phyloP scores from a whole-genome alignment of 1,140 invertebrate genomes.

The Globodera ellingtonae region DNA sequence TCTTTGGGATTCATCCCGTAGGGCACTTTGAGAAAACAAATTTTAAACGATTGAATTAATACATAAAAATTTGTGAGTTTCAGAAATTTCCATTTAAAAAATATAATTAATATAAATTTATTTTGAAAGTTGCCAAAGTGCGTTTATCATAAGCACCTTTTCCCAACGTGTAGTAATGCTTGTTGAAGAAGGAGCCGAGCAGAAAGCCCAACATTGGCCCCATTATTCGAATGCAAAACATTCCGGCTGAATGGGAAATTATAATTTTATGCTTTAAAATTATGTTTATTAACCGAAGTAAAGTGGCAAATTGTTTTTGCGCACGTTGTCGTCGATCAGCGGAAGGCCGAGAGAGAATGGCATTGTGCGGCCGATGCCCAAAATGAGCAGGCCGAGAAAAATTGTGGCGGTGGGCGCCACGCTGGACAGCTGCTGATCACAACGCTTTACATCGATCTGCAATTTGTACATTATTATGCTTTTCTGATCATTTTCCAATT shows the following conservation, averaged over 20 bases:
- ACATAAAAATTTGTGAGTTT: no score
- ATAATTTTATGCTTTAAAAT: slow-evolving; percentile 5
- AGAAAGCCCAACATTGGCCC: slow-evolving; percentile 62
- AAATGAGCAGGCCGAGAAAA: slow-evolving; percentile 56
- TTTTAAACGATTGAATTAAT: slow-evolving; percentile 34
- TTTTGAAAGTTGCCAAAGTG: no score
- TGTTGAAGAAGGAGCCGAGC: slow-evolving; percentile 60
- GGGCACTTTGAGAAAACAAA: slow-evolving; percentile 23
- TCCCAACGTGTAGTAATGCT: slow-evolving; percentile 61
- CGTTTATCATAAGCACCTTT: slow-evolving; percentile 42
- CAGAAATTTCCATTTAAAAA: no score
- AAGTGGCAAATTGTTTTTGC: slow-evolving; percentile 57
- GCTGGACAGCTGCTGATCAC: slow-evolving; percentile 49
- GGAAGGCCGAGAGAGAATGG: slow-evolving; percentile 63
- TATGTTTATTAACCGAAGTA: slow-evolving; percentile 54
- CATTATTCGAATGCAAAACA: slow-evolving; percentile 63
- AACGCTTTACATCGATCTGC: slow-evolving; percentile 49
- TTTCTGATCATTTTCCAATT: slow-evolving; percentile 30
- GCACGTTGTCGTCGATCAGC: slow-evolving; percentile 63
- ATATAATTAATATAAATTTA: no score
- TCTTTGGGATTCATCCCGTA: slow-evolving; percentile 50
- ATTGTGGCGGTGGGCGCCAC: slow-evolving; percentile 58
- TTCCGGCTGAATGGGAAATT: slow-evolving; percentile 51
- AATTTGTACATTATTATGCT: slow-evolving; percentile 23
- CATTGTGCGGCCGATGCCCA: slow-evolving; percentile 62